These are phyloP conservation scores for Leptinotarsa defecta DNA, from an alignment of 1,140 invertebrate genomes.

Conservation along the genomic window DNA sequence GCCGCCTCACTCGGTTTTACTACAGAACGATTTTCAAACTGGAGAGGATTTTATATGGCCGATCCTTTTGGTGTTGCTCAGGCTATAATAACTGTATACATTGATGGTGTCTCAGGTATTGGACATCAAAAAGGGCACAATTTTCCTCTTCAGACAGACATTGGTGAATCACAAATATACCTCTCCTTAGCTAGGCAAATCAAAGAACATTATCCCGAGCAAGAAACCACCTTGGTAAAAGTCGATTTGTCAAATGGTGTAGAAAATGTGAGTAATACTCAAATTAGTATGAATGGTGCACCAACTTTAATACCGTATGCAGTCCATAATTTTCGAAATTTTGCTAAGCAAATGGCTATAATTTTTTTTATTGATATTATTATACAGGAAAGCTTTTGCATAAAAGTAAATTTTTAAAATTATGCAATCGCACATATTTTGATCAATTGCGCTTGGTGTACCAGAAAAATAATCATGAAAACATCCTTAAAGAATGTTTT, in stretches of 20 bases:
- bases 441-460: neutral
- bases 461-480: no score
- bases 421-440: neutral
- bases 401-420: neutral
- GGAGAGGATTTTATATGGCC: conserved; percentile 71
- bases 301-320: neutral
- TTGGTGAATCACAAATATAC: conserved; percentile 68
- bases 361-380: neutral
- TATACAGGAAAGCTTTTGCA: neutral
- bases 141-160: conserved; percentile 67
- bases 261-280: conserved; percentile 63
- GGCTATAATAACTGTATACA: conserved; percentile 72
- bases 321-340: no score
- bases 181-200: conserved; percentile 63
- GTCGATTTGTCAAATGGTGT: conserved; percentile 68
- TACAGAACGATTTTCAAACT: conserved; percentile 66
- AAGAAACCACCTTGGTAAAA: conserved; percentile 64
- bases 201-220: conserved; percentile 61
- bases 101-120: conserved; percentile 70
- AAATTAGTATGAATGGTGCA: neutral
- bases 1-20: conserved; percentile 72
- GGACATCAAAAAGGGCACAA: conserved; percentile 60
- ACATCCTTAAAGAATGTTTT: no score
- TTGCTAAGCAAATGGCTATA: neutral
- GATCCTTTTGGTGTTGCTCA: conserved; percentile 79